A percentile compares a stretch with the other conserved stretches of the same genome.
phyloP scores from a whole-genome alignment of 2,797 vertebrate species.

The Phyllotis vaccarum region DNA sequence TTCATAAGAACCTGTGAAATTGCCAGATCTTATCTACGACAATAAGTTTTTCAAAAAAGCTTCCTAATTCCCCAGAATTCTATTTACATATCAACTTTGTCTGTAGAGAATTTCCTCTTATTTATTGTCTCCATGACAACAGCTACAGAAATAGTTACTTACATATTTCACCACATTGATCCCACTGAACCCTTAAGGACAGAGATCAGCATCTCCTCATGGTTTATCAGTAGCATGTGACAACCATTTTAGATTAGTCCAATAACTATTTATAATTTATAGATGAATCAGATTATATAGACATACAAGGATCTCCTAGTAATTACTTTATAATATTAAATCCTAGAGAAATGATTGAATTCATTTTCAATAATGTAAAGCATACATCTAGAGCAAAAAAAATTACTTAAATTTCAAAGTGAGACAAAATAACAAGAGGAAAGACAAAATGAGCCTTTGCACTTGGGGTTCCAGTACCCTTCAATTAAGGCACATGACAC shows the following conservation, averaged over 20 bases:
- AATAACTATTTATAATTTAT: constrained; percentile 31
- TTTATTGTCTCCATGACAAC: neutral
- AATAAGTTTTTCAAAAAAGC: neutral
- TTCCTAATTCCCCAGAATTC: neutral
- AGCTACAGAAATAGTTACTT: neutral
- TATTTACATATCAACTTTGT: neutral
- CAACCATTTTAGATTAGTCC: constrained; percentile 3
- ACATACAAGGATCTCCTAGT: neutral
- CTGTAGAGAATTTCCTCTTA: neutral
- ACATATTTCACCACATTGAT: neutral
- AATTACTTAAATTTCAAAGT: constrained; percentile 43
- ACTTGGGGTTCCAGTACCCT: neutral
- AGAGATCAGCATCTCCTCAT: neutral
- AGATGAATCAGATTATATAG: neutral
- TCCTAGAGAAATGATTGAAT: neutral
- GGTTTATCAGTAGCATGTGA: neutral
- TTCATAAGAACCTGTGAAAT: constrained; percentile 1
- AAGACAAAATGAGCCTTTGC: neutral
- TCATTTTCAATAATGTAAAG: neutral
- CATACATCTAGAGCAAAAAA: neutral
- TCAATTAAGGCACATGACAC: neutral
- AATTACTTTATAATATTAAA: constrained; percentile 9
- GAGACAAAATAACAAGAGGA: constrained; percentile 13
- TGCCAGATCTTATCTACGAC: neutral
- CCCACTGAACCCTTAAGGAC: neutral